Evolutionary conservation across 2,797 vertebrate species (phyloP).

Genomic region (Squalus acanthias): DNA sequence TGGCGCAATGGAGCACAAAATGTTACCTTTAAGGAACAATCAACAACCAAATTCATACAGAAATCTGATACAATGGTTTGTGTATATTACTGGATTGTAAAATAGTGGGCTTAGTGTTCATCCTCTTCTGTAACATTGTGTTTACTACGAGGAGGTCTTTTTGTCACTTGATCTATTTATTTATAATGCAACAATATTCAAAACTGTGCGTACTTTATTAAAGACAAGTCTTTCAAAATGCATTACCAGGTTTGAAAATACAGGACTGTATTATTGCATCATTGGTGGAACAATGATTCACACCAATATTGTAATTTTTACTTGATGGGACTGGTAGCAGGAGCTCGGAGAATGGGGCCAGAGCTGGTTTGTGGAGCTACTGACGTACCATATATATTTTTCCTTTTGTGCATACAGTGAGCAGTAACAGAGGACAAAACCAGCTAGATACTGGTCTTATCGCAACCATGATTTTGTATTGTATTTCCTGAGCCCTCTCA

Average conservation of each 20-base stretch:
- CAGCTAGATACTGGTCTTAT: neutral
- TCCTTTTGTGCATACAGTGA: neutral
- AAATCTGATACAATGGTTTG: neutral
- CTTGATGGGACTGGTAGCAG: neutral
- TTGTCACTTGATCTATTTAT: neutral
- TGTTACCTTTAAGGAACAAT: neutral
- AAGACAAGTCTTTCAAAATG: neutral
- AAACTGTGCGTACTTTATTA: neutral
- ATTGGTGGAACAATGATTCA: neutral
- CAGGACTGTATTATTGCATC: neutral
- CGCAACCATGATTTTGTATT: neutral
- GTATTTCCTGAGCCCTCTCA: neutral
- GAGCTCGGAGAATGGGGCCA: neutral
- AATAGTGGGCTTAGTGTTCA: neutral
- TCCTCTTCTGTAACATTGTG: neutral
- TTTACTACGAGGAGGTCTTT: neutral
- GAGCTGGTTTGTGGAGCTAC: neutral
- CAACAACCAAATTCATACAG: neutral
- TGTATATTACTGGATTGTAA: neutral
- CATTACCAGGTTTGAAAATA: neutral
- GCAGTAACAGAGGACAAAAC: neutral
- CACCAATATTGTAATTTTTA: neutral
- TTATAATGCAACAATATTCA: neutral
- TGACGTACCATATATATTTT: neutral
- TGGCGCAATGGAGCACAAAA: neutral